Evolutionary conservation across 2,888 invertebrate species (phyloP), one percentile per base, ranked within the genome.

Genomic region (Noctua janthe): DNA sequence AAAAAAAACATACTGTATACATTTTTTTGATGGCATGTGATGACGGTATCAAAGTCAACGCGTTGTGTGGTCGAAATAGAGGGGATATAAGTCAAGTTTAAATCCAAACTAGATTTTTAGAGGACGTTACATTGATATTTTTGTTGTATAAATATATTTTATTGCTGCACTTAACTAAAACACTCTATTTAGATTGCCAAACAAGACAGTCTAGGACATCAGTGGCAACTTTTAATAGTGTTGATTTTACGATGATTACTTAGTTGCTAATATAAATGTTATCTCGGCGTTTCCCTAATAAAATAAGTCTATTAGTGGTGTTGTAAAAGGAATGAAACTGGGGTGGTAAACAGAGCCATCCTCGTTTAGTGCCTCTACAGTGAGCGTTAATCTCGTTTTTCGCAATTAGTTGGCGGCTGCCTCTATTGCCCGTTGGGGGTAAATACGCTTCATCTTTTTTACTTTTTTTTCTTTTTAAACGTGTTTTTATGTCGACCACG

Each of bases 321-420:
- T 92, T 94, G 94, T 95, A 94, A 94, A 94, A 94, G 93, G 92
- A 94, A 94, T 92, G 92, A 93, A 93, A 92, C 93, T 85, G 91
- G 92, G 93, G 93, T 91, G 94, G 94, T 94, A 94, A 95, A 94
- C 94, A 94, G 92, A 93, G 93, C 92, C 93, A 93, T 94, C 93
- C 93, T 92, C 92, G 94, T 95, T 95, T 94, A 95, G 94, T 94
- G 94, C 92, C 92, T 93, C 92, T 94, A 93, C 94, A 92, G 94
- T 93, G 93, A 93, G 95, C 94, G 95, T 95, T 96, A 96, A 96
- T 96, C 96, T 95, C 93, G 95, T 96, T 96, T 95, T 94, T 94
- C 94, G 94, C 96, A 95, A 96, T 96, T 96, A 96, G 95, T 95
- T 92, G 93, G 93, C 94, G 93, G 93, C 93, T 92, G 94, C 93